A percentile compares a stretch with the other conserved stretches of the same genome.
phyloP scores from a whole-genome alignment of 2,113 vertebrate genomes.

The Euleptes europaea region DNA sequence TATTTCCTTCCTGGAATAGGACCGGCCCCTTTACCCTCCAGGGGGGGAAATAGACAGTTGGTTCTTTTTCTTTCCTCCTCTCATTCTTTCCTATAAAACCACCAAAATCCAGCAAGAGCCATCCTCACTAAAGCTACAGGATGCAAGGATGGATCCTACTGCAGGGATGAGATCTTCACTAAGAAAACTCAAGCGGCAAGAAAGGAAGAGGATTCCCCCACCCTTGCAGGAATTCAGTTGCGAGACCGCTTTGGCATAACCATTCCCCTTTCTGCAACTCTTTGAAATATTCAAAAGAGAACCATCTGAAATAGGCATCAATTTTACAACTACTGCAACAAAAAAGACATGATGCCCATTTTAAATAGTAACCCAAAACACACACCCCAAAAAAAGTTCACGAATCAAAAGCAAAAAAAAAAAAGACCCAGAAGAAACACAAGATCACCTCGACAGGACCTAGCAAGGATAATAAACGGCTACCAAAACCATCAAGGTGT shows the following conservation, averaged over 20 bases:
- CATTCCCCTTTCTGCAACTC: neutral
- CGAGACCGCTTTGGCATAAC: neutral
- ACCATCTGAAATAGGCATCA: neutral
- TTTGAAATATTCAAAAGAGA: neutral
- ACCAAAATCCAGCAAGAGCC: neutral
- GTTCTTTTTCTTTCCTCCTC: neutral
- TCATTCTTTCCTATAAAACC: neutral
- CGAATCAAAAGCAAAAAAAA: neutral
- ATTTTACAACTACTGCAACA: neutral
- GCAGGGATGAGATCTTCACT: neutral
- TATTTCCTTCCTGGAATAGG: neutral
- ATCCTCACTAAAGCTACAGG: no score
- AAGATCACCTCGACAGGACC: neutral
- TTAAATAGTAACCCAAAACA: neutral
- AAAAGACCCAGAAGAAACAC: neutral
- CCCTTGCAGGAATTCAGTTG: neutral
- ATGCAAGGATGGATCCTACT: neutral
- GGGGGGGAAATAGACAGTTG: neutral
- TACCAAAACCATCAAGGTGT: accelerated
- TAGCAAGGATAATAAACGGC: neutral
- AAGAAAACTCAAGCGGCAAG: no score
- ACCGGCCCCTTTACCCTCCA: neutral
- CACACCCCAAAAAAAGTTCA: neutral
- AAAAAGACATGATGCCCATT: neutral
- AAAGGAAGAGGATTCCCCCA: neutral